Evolutionary conservation across 2,113 vertebrate species (phyloP).

Genomic region (Fregata magnificens): DNA sequence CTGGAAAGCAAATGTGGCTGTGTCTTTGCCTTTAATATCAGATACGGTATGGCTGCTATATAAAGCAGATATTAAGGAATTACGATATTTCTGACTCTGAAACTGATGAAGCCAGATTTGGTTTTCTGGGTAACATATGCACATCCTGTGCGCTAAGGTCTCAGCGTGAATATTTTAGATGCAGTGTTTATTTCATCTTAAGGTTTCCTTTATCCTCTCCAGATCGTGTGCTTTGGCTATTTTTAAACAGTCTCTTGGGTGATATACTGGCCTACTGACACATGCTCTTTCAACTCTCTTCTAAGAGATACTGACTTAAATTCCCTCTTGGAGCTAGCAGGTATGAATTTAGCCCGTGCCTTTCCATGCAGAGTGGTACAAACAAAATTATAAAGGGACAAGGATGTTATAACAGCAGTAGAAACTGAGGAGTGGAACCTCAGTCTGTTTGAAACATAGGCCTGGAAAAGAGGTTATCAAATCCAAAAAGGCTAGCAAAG

Average conservation of each 20-base stretch:
- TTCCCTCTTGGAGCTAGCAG: not conserved
- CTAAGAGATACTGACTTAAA: not conserved
- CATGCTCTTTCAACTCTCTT: not conserved
- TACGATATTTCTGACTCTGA: not conserved
- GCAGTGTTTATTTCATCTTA: conserved; percentile 54
- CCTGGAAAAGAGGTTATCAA: not conserved
- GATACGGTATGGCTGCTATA: not conserved
- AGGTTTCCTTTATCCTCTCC: conserved; percentile 61
- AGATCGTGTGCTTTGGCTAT: conserved; percentile 21
- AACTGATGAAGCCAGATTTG: not conserved
- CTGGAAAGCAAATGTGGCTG: not conserved
- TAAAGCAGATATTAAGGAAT: not conserved
- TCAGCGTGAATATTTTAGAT: conserved; percentile 42
- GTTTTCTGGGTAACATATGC: conserved; percentile 56
- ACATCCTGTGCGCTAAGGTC: conserved; percentile 26
- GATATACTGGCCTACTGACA: conserved; percentile 39
- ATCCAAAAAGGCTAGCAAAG: not conserved
- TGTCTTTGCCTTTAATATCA: not conserved
- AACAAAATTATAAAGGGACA: not conserved
- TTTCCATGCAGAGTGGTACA: not conserved
- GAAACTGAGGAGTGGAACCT: not conserved
- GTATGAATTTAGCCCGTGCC: not conserved
- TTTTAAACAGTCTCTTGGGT: conserved; percentile 48
- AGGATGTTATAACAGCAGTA: not conserved
- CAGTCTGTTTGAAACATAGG: not conserved